Evolutionary conservation across 2,888 invertebrate species (phyloP).

Genomic region (Lacanobia wlatinum): DNA sequence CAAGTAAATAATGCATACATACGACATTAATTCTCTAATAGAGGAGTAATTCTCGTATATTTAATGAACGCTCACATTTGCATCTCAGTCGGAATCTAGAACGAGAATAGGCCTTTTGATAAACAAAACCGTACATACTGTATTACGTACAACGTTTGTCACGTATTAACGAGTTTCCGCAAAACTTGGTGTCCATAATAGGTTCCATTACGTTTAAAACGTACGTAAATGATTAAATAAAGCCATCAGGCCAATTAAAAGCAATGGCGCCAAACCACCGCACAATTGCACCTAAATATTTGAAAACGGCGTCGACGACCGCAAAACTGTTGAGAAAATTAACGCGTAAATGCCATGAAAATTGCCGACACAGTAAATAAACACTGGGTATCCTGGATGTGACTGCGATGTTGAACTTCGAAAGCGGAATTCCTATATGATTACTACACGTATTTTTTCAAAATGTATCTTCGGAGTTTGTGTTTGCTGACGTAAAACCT

Average conservation of each 20-base stretch:
- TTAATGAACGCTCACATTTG: too few relatives aligned
- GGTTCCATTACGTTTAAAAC: conserved; percentile 9
- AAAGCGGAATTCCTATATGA: too few relatives aligned
- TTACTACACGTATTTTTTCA: background rate
- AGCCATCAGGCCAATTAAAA: conserved; percentile 62
- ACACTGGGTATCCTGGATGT: too few relatives aligned
- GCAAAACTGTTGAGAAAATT: conserved; percentile 41
- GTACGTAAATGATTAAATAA: conserved; percentile 49
- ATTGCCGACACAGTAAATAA: conserved; percentile 29
- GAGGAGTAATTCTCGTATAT: too few relatives aligned
- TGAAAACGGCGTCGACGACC: conserved; percentile 39
- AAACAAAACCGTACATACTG: too few relatives aligned
- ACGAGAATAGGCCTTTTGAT: too few relatives aligned
- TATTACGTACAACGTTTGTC: background rate
- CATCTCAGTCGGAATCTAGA: too few relatives aligned
- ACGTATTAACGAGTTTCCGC: conserved; percentile 21
- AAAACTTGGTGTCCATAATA: conserved; percentile 21
- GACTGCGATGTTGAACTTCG: too few relatives aligned
- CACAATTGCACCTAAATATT: conserved; percentile 51
- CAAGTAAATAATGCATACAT: too few relatives aligned
- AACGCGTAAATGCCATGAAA: conserved; percentile 28
- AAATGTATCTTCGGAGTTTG: background rate
- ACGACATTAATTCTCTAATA: too few relatives aligned
- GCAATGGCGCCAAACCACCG: conserved; percentile 41
- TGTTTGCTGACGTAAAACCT: too few relatives aligned